A percentile compares a stretch with the other conserved stretches of the same genome.
These are phyloP conservation scores for Poecile atricapillus DNA, from an alignment of 2,113 vertebrate genomes.

Conservation along the genomic window DNA sequence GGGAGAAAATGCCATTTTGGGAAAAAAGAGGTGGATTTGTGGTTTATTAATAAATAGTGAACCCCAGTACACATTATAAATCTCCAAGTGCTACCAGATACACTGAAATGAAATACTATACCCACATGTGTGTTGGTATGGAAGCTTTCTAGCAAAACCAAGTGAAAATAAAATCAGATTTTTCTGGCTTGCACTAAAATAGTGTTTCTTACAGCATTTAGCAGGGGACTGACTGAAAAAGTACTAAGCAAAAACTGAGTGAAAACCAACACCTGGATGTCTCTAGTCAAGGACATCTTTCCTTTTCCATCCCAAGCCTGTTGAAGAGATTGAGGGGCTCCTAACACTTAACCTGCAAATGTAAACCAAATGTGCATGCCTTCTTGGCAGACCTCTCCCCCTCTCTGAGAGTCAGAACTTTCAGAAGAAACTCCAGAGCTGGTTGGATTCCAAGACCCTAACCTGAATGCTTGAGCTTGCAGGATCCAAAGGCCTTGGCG, in stretches of 20 bases:
- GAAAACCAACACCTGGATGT: background rate
- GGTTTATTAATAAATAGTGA: background rate
- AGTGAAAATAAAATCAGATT: background rate
- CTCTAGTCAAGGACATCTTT: background rate
- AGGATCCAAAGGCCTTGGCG: background rate
- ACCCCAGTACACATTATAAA: background rate
- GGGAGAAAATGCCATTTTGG: background rate
- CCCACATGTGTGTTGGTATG: accelerated
- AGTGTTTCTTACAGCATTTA: background rate
- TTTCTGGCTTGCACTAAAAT: background rate
- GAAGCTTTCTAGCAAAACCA: background rate
- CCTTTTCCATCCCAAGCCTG: background rate
- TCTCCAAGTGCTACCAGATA: background rate
- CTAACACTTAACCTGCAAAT: background rate
- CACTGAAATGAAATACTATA: background rate
- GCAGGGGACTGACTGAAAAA: background rate
- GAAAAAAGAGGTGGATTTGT: background rate
- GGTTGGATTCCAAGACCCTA: background rate
- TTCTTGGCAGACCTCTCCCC: background rate
- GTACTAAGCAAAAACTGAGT: background rate
- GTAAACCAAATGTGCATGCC: background rate
- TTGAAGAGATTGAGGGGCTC: background rate
- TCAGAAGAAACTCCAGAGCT: background rate
- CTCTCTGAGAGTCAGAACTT: background rate
- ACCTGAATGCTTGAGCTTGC: background rate